These are phyloP conservation scores for Etheostoma nigrum DNA, from an alignment of 2,797 vertebrate species.

Conservation along the genomic window DNA sequence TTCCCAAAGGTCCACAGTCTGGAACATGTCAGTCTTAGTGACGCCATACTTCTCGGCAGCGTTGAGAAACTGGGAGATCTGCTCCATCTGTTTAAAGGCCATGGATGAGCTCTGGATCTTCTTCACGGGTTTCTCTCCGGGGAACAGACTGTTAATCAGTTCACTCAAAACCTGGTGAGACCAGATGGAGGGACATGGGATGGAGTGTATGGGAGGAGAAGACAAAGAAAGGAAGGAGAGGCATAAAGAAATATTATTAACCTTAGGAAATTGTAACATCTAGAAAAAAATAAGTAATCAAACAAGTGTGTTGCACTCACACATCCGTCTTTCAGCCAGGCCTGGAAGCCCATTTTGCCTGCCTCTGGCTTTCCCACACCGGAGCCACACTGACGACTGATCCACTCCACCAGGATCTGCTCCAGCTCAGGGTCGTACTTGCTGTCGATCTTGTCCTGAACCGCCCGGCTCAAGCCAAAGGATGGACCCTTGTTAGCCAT, in stretches of 20 bases:
- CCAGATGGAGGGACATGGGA: background rate
- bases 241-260: background rate
- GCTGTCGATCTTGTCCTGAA: conserved; percentile 97
- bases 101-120: conserved; percentile 91
- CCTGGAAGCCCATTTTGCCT: conserved; percentile 94
- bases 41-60: conserved; percentile 94
- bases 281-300: background rate
- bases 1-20: conserved; percentile 99
- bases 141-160: conserved; percentile 93
- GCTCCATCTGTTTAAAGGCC: conserved; percentile 99
- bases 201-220: background rate
- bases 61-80: conserved; percentile 96
- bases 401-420: conserved; percentile 94
- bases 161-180: conserved; percentile 89
- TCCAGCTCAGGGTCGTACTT: conserved; percentile 96
- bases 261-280: background rate
- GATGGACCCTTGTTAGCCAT: conserved; percentile 98
- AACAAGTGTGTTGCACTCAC: conserved; percentile 80
- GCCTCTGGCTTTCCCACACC: conserved; percentile 88
- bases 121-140: conserved; percentile 89
- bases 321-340: conserved; percentile 96
- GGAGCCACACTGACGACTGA: conserved; percentile 88
- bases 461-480: conserved; percentile 95
- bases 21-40: conserved; percentile 96
- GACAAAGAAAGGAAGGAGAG: background rate